Evolutionary conservation across 2,113 vertebrate genomes (phyloP).

Genomic region (Oreochromis spilurus): DNA sequence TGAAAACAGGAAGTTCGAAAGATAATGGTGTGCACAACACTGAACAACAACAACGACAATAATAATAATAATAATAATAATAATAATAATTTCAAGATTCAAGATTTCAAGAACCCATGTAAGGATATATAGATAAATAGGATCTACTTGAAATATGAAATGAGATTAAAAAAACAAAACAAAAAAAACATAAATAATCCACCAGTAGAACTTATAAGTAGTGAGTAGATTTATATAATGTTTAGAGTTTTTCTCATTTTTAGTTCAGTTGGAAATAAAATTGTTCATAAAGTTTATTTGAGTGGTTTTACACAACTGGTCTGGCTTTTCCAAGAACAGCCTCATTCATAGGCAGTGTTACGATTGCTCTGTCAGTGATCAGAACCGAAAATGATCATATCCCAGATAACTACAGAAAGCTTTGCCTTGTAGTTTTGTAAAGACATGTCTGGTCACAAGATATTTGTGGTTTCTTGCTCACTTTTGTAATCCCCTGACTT

Average conservation of each 20-base stretch:
- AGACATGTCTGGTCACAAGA: background rate
- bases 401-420: background rate
- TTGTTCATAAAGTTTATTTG: background rate
- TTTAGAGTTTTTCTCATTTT: background rate
- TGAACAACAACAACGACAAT: fast-evolving
- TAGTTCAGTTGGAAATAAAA: background rate
- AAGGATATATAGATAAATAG: background rate
- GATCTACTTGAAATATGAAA: background rate
- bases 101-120: background rate
- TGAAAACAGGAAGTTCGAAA: background rate
- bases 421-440: background rate
- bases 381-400: background rate
- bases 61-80: fast-evolving
- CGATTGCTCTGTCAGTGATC: background rate
- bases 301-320: background rate
- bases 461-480: background rate
- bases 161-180: fast-evolving
- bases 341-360: background rate
- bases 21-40: background rate
- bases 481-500: background rate
- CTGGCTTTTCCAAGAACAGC: background rate
- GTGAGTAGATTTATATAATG: background rate
- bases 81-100: background rate
- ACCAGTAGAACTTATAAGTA: background rate
- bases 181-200: background rate